Evolutionary conservation across 2,888 invertebrate species (phyloP).

Genomic region (Dioctria rufipes): DNA sequence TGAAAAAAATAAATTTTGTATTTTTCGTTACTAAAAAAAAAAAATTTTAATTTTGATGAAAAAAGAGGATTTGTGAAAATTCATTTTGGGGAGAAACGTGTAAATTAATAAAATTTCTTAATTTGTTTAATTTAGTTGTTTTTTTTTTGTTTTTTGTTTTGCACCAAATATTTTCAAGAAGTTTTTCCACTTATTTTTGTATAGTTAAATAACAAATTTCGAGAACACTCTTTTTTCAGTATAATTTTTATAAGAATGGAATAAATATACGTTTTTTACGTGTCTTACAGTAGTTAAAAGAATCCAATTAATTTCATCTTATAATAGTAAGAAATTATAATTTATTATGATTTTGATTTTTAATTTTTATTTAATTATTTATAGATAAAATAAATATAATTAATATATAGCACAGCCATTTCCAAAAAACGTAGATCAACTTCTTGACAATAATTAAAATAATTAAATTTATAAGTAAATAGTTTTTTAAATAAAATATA

Average conservation of each 20-base stretch:
- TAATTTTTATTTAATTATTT: constrained; percentile 58
- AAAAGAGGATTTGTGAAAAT: constrained; percentile 50
- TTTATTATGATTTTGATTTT: constrained; percentile 16
- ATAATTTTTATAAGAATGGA: neutral
- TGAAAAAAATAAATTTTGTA: constrained; percentile 41
- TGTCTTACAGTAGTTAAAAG: constrained; percentile 11
- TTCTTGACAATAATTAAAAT: constrained; percentile 78
- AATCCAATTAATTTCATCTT: constrained; percentile 30
- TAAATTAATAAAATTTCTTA: constrained; percentile 37
- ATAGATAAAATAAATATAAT: constrained; percentile 61
- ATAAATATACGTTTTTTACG: neutral
- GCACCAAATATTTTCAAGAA: constrained; percentile 68
- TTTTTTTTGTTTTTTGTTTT: constrained; percentile 35
- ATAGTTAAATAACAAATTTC: constrained; percentile 2
- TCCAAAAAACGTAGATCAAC: constrained; percentile 96
- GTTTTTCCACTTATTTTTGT: constrained; percentile 66
- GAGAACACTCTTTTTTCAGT: constrained; percentile 59
- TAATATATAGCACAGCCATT: constrained; percentile 79
- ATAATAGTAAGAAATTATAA: constrained; percentile 34
- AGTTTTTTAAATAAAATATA: constrained; percentile 52
- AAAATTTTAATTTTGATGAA: constrained; percentile 53
- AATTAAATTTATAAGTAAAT: constrained; percentile 56
- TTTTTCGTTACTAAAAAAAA: constrained; percentile 28
- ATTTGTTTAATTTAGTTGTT: constrained; percentile 25
- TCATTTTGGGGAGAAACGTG: constrained; percentile 13